Base-by-base conservation (phyloP, 1,140 invertebrate genomes). In the Limonius californicus region DNA sequence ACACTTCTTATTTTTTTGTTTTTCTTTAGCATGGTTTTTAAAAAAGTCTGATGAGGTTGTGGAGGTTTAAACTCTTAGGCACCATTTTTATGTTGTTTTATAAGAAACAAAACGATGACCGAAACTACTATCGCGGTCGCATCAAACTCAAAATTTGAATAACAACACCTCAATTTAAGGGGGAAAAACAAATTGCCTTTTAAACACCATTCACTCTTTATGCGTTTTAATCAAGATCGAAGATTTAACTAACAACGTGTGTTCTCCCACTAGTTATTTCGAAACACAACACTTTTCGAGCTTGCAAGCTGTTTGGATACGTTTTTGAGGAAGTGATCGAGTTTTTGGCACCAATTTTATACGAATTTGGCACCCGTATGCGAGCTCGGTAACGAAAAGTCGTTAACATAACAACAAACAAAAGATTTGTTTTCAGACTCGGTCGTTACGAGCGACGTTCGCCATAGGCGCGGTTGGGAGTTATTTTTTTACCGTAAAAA, bases 401-500 rank as follows among this genome's bases (percentile, higher is more conserved):
- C 16, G 47, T 21, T 12, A 19, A 39, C 15, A 64, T 54, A 12
- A 53, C 50, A 23, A 20, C 54, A 30, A 15, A 59, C 54, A 56
- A 57, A 59, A 21, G 35, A 21, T 43, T 54, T 30, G 19, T 27
- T 57, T 61, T 65, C 53, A 61, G 58, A 62, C 4, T n/a, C 59
- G 63, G 21, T 43, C 58, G 39, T 60, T 27, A 60, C 53, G 55
- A 32, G 54, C 57, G 20, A 21, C 30, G 55, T 57, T 42, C 16
- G 14, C 21, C 16, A 47, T 62, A 58, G 59, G 63, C 57, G 59
- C 62, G 65, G 59, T 57, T 61, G 32, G n/a, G 14, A 62, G 50
- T 67, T 57, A 23, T 64, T 62, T 58, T 61, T 61, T 59, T 54
- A 61, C 59, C 27, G 50, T 54, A 61, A 63, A 64, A 62, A 54